Percentiles rank a stretch among this genome's conserved stretches.
Evolutionary conservation across 2,113 vertebrate genomes (phyloP).

Genomic region (Paradoxurus hermaphroditus): DNA sequence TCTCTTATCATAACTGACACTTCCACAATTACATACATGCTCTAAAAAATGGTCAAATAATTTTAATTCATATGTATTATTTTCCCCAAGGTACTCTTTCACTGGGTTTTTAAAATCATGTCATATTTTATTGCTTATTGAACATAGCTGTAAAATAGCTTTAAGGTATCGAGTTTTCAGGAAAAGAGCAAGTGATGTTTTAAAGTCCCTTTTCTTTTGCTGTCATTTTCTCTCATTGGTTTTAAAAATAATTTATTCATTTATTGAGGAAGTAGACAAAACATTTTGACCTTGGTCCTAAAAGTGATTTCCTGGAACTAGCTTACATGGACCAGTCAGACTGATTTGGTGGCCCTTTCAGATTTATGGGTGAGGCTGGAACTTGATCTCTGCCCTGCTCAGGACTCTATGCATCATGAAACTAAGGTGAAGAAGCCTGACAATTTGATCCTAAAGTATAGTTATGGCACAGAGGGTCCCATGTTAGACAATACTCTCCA

Average conservation of each 20-base stretch:
- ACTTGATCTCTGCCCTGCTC: not conserved
- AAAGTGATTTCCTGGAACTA: not conserved
- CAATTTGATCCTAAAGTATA: not conserved
- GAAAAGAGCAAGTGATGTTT: not conserved
- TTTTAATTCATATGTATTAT: not conserved
- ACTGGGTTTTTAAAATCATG: not conserved
- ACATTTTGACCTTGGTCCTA: not conserved
- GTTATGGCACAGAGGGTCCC: not conserved
- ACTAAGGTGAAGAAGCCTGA: not conserved
- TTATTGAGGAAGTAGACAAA: not conserved
- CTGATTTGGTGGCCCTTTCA: not conserved
- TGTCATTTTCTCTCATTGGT: not conserved
- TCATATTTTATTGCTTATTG: not conserved
- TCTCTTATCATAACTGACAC: not conserved
- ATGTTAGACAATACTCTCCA: not conserved
- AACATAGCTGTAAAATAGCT: not conserved
- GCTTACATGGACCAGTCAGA: not conserved
- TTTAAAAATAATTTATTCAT: constrained; percentile 27
- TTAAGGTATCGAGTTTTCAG: not conserved
- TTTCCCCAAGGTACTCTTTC: not conserved
- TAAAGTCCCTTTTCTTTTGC: not conserved
- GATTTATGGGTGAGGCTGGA: not conserved
- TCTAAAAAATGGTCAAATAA: not conserved
- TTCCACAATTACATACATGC: not conserved
- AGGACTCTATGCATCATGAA: not conserved